These are phyloP conservation scores for Cyrtonyx montezumae DNA, from an alignment of 2,113 vertebrate genomes.

Conservation along the genomic window DNA sequence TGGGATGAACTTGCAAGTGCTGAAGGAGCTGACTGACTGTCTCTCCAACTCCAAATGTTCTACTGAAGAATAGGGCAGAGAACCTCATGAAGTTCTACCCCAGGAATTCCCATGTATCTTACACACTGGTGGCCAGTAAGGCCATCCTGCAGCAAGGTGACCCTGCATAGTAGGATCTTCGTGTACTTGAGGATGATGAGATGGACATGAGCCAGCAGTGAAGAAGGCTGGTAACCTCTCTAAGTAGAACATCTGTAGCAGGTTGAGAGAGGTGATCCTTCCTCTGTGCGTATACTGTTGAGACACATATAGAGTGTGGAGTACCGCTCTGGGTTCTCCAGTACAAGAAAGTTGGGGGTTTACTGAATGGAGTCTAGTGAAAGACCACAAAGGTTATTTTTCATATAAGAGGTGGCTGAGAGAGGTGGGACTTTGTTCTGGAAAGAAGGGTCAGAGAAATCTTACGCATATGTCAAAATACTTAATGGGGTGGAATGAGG, in stretches of 20 bases:
- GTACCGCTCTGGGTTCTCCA: background rate
- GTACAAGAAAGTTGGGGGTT: background rate
- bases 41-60: background rate
- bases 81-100: background rate
- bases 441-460: background rate
- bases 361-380: background rate
- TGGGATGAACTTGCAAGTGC: background rate
- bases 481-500: background rate
- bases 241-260: background rate
- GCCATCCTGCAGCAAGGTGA: background rate
- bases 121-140: background rate
- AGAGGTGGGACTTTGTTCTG: background rate
- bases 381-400: background rate
- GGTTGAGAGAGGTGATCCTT: background rate
- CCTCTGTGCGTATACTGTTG: background rate
- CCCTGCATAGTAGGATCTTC: background rate
- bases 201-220: rapidly evolving
- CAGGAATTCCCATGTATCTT: background rate
- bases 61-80: background rate
- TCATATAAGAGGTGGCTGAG: background rate
- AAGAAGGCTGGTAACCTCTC: background rate
- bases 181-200: background rate
- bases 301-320: background rate
- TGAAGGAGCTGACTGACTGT: background rate
- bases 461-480: background rate